phyloP scores from a whole-genome alignment of 2,888 invertebrate genomes.

The Tipula lateralis region DNA sequence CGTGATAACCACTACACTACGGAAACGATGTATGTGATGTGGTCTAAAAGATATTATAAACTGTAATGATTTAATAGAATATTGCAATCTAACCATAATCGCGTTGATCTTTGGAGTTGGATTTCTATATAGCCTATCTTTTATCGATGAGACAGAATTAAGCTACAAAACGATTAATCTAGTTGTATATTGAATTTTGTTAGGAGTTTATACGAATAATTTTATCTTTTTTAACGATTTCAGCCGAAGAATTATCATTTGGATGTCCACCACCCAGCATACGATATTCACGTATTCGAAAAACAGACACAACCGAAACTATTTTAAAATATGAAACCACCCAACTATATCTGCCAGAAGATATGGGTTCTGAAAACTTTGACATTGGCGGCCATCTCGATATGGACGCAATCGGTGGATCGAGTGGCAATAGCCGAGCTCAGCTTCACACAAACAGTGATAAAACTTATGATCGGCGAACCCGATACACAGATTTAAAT shows the following conservation, averaged over 20 bases:
- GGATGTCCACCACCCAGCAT: constrained; percentile 49
- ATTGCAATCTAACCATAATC: too few species aligned
- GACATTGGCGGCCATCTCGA: not conserved
- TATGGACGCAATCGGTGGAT: constrained; percentile 25
- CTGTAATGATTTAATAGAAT: not conserved
- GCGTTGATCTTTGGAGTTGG: too few species aligned
- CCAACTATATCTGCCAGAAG: constrained; percentile 47
- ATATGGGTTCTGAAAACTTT: constrained; percentile 40
- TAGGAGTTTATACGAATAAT: too few species aligned
- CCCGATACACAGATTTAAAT: constrained; percentile 43
- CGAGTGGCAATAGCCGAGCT: not conserved
- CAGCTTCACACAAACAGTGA: constrained; percentile 24
- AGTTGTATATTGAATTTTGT: too few species aligned
- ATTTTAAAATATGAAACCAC: constrained; percentile 48
- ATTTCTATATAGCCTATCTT: too few species aligned
- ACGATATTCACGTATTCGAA: constrained; percentile 44
- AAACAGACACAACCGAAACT: constrained; percentile 44
- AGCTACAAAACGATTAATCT: too few species aligned
- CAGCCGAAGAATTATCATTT: constrained; percentile 44
- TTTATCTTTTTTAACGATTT: too few species aligned
- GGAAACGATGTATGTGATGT: not conserved
- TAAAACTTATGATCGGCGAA: constrained; percentile 32
- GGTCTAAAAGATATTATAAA: not conserved
- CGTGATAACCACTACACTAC: constrained; percentile 24
- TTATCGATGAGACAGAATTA: too few species aligned